phyloP scores from a whole-genome alignment of 2,797 vertebrate genomes.

The Ciconia nigra region DNA sequence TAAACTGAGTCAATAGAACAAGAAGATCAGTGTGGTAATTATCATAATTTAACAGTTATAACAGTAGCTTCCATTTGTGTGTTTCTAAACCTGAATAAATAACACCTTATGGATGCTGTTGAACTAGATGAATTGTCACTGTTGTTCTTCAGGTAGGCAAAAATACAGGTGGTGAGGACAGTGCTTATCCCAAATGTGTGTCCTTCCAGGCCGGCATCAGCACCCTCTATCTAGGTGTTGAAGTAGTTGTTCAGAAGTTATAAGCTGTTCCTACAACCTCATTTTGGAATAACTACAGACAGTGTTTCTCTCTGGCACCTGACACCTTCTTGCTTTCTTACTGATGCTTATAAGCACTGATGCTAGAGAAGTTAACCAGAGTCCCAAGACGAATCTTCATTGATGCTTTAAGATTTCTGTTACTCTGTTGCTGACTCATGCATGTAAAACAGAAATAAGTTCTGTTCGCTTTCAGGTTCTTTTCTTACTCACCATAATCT shows the following conservation, averaged over 20 bases:
- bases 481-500: not conserved
- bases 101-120: not conserved
- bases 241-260: not conserved
- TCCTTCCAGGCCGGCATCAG: not conserved
- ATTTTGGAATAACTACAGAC: not conserved
- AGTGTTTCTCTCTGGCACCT: not conserved
- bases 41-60: not conserved
- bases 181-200: not conserved
- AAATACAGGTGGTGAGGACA: not conserved
- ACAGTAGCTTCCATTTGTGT: not conserved
- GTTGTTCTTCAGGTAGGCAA: not conserved
- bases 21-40: not conserved
- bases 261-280: not conserved
- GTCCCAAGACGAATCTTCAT: not conserved
- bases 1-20: not conserved
- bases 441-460: not conserved
- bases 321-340: not conserved
- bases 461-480: not conserved
- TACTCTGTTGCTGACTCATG: not conserved
- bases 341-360: not conserved
- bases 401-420: not conserved
- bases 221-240: not conserved
- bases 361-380: fast-evolving
- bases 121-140: not conserved
- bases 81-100: not conserved